Evolutionary conservation across 2,888 invertebrate genomes (phyloP).

Genomic region (Caenorhabditis afra): DNA sequence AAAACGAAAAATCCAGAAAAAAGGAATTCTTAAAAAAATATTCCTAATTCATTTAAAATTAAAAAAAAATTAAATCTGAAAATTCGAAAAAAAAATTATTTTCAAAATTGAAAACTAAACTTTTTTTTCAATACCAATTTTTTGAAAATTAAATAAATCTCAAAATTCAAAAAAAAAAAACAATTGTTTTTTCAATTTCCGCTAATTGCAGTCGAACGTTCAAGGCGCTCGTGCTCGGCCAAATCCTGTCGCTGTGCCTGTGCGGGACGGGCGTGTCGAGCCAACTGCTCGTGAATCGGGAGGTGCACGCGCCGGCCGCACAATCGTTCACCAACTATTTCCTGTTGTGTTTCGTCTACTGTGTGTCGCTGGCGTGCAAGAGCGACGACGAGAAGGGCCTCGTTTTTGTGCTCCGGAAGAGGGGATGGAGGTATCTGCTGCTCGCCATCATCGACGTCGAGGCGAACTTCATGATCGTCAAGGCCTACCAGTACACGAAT

Average conservation of each 20-base stretch:
- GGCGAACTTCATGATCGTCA: conserved; percentile 89
- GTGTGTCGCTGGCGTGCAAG: conserved; percentile 86
- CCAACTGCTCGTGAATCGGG: conserved; percentile 85
- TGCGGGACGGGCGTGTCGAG: conserved; percentile 88
- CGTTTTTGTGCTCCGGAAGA: conserved; percentile 49
- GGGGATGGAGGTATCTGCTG: conserved; percentile 84
- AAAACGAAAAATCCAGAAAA: too few species aligned
- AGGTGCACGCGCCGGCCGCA: conserved; percentile 87
- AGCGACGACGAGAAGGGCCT: conserved; percentile 72
- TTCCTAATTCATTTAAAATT: too few species aligned
- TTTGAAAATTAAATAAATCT: too few species aligned
- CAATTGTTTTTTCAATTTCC: neutral
- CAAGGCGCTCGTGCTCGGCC: conserved; percentile 82
- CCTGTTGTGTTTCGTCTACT: conserved; percentile 87
- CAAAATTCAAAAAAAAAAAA: too few species aligned
- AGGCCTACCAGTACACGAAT: conserved; percentile 88
- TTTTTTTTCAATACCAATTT: neutral
- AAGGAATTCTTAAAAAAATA: too few species aligned
- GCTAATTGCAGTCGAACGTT: conserved; percentile 81
- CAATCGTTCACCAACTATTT: conserved; percentile 89
- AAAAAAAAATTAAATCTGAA: too few species aligned
- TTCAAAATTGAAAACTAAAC: too few species aligned
- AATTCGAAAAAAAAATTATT: too few species aligned
- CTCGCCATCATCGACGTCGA: conserved; percentile 90
- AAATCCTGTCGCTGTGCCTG: conserved; percentile 87